These are phyloP conservation scores for Phylloscopus whistleri DNA, from an alignment of 2,113 vertebrate genomes.

Conservation along the genomic window DNA sequence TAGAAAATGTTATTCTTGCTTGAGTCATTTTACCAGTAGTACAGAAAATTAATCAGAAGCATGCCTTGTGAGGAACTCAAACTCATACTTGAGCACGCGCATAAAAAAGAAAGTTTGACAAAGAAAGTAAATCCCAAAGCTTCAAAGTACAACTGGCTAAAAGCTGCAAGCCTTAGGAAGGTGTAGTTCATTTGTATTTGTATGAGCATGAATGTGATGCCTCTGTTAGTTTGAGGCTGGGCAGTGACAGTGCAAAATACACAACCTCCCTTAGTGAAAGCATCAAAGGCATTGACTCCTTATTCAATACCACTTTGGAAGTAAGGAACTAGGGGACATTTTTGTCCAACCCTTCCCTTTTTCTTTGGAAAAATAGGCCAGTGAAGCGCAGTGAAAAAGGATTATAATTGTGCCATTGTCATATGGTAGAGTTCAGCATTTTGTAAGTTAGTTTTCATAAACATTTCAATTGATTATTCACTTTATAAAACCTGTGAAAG, in stretches of 20 bases:
- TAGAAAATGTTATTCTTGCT: background rate
- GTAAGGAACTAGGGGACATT: background rate
- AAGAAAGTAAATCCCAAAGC: background rate
- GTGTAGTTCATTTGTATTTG: background rate
- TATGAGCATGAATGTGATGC: background rate
- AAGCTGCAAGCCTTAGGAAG: background rate
- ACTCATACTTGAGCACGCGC: background rate
- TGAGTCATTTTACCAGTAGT: background rate
- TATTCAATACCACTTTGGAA: background rate
- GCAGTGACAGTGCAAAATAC: background rate
- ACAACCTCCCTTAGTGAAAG: background rate
- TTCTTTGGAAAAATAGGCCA: background rate
- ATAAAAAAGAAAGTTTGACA: background rate
- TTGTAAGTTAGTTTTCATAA: background rate
- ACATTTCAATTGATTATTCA: background rate
- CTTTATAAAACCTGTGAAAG: background rate
- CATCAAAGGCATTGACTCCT: background rate
- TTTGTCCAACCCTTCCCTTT: background rate
- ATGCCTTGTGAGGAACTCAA: background rate
- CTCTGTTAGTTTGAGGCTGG: background rate
- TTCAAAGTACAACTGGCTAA: background rate
- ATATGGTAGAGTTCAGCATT: background rate
- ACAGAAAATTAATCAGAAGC: background rate
- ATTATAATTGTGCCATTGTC: background rate
- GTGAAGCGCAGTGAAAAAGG: background rate